A percentile compares a stretch with the other conserved stretches of the same genome.
Conservation (phyloP, 1,140 invertebrate species). For the Neodiprion pinetum region DNA sequence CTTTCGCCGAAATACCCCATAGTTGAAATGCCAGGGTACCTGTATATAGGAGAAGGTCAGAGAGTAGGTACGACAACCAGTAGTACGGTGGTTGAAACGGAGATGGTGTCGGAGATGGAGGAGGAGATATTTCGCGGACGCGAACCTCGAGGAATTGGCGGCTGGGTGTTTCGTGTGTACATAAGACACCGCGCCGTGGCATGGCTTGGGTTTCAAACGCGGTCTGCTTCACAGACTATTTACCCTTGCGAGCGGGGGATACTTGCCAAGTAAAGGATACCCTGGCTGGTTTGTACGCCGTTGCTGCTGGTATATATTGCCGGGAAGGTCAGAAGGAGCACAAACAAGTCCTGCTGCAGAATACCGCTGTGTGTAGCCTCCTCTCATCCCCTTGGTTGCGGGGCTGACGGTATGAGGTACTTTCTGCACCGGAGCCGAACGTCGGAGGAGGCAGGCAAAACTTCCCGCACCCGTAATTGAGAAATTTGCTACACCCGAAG, state of each 20-base stretch:
- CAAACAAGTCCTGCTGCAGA: not conserved
- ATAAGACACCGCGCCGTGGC: not conserved
- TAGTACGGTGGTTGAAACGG: conserved; percentile 13
- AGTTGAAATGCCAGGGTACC: too few relatives aligned
- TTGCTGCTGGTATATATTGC: not conserved
- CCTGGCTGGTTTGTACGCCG: not conserved
- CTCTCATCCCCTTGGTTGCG: not conserved
- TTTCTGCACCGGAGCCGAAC: too few relatives aligned
- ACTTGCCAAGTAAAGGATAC: not conserved
- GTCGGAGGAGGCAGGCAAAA: not conserved
- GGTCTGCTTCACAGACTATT: conserved; percentile 7
- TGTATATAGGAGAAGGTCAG: too few relatives aligned
- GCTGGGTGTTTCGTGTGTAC: conserved; percentile 1
- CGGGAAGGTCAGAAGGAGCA: not conserved
- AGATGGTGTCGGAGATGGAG: not conserved
- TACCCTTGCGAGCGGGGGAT: conserved; percentile 3
- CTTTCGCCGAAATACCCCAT: too few relatives aligned
- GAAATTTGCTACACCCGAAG: conserved; percentile 3
- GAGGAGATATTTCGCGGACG: conserved; percentile 8
- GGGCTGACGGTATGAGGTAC: too few relatives aligned
- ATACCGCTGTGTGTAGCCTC: not conserved
- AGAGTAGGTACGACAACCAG: too few relatives aligned
- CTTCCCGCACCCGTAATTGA: not conserved
- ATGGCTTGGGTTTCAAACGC: conserved; percentile 13
- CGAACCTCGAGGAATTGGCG: not conserved